A percentile compares a stretch with the other conserved stretches of the same genome.
Evolutionary conservation across 2,113 vertebrate species (phyloP).

Genomic region (Prietella phreatophila): DNA sequence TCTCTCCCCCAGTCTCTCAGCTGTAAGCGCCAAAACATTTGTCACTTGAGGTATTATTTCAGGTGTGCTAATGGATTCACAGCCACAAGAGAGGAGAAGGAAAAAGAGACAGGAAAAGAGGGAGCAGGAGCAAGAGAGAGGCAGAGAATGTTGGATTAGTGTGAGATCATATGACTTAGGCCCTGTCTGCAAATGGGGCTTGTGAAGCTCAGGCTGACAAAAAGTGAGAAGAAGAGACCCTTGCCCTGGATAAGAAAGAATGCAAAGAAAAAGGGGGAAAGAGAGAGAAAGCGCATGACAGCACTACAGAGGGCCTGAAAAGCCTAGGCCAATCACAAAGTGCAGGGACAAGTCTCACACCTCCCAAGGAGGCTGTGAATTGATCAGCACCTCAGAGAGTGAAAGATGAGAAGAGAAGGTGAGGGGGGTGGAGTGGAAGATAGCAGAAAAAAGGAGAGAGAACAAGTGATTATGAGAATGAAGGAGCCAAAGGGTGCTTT

Average conservation of each 20-base stretch:
- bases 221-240: slow-evolving; percentile 43
- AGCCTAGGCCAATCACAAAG: slow-evolving; percentile 53
- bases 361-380: slow-evolving; percentile 76
- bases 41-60: slow-evolving; percentile 74
- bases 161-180: slow-evolving; percentile 51
- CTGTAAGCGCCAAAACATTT: slow-evolving; percentile 60
- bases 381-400: slow-evolving; percentile 75
- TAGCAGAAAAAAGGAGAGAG: slow-evolving; percentile 13
- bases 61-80: slow-evolving; percentile 77
- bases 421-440: slow-evolving; percentile 50
- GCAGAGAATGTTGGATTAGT: slow-evolving; percentile 41
- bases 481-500: slow-evolving; percentile 50
- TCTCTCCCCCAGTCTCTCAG: slow-evolving; percentile 47
- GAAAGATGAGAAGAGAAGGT: slow-evolving; percentile 53
- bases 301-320: slow-evolving; percentile 48
- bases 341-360: slow-evolving; percentile 66
- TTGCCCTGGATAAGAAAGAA: slow-evolving; percentile 23
- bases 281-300: slow-evolving; percentile 37
- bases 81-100: slow-evolving; percentile 59
- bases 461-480: slow-evolving; percentile 7
- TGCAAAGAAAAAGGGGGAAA: slow-evolving; percentile 12
- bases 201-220: slow-evolving; percentile 46
- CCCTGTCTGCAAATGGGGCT: slow-evolving; percentile 39
- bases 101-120: slow-evolving; percentile 37
- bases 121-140: slow-evolving; percentile 50